Base-by-base conservation (phyloP, 2,888 invertebrate genomes). In the Mystacides longicornis region DNA sequence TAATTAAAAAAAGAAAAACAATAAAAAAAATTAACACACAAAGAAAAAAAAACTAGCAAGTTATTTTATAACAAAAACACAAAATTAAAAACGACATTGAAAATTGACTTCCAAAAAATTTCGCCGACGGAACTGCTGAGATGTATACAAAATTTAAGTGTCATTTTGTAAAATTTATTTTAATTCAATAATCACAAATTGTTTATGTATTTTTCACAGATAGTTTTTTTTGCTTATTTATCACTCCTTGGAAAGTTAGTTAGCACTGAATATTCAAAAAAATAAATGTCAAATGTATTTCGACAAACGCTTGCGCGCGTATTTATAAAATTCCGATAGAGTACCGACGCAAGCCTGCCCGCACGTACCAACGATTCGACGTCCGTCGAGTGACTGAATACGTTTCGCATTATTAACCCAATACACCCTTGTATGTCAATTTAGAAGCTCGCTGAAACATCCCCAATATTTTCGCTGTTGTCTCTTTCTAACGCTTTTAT, bases 321-420 rank as follows among this genome's bases (percentile, higher is more conserved):
- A 64, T 61, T n/a, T n/a, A n/a, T n/a, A n/a, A n/a, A n/a, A n/a
- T n/a, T n/a, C n/a, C n/a, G n/a, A n/a, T n/a, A n/a, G n/a, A n/a
- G n/a, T n/a, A n/a, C n/a, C n/a, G n/a, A n/a, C n/a, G n/a, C n/a
- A n/a, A n/a, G n/a, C n/a, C n/a, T n/a, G 16, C 55, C 62, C 62
- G 67, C 71, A 67, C 73, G 77, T 77, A 68, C 75, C 70, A 67
- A 69, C 79, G 67, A 68, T 77, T 77, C 79, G 79, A 75, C 80
- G 75, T 79, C 75, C 81, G 80, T 77, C 80, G 79, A 79, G 79
- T 73, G 77, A 81, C 81, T 81, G 71, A 51, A 46, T 47, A 27
- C 55, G 45, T 51, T 51, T 74, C 75, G 50, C 57, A 51, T 22
- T 45, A 49, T 31, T 27, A 48, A 33, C 48, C 45, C 48, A 22